Evolutionary conservation across 2,113 vertebrate genomes (phyloP).

Genomic region (Neolamprologus falcicula): DNA sequence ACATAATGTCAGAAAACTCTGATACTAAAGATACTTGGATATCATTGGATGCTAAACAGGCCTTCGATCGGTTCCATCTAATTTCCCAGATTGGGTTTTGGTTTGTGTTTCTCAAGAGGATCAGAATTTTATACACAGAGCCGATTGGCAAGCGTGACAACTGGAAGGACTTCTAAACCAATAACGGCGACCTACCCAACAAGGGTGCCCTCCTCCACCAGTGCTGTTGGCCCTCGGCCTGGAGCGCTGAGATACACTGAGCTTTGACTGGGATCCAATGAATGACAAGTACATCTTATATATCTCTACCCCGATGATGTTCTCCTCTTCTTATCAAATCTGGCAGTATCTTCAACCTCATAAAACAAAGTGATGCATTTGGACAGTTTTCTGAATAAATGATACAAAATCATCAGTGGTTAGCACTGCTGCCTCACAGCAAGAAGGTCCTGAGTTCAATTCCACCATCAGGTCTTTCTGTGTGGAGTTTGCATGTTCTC

Average conservation of each 20-base stretch:
- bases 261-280: background rate
- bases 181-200: background rate
- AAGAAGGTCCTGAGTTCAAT: background rate
- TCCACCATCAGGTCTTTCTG: background rate
- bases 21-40: background rate
- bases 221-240: background rate
- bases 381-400: background rate
- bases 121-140: background rate
- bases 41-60: background rate
- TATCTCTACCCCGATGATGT: background rate
- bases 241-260: background rate
- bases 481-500: background rate
- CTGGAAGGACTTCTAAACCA: background rate
- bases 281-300: background rate
- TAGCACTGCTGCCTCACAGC: fast-evolving
- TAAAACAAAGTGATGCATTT: background rate
- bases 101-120: background rate
- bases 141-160: background rate
- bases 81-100: background rate
- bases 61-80: background rate
- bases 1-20: background rate
- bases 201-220: background rate
- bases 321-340: background rate
- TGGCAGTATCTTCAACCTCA: background rate
- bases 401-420: background rate